These are phyloP conservation scores for Macropus fuliginosus DNA, from an alignment of 2,797 vertebrate species.

Conservation along the genomic window DNA sequence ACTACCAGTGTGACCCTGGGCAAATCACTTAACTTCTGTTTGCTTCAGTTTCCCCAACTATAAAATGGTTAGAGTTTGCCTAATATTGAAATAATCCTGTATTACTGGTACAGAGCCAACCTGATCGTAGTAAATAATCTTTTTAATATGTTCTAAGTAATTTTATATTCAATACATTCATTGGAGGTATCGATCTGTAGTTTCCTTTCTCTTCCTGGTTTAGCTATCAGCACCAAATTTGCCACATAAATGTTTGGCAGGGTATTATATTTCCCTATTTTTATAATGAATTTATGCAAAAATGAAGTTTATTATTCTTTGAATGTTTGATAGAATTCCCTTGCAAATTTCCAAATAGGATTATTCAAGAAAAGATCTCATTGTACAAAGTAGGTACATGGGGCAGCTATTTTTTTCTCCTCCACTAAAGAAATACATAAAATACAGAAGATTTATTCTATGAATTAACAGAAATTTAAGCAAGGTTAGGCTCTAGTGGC, in stretches of 20 bases:
- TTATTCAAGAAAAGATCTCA: background rate
- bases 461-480: background rate
- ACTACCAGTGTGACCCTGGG: background rate
- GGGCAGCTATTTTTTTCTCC: conserved; percentile 55
- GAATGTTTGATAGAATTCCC: background rate
- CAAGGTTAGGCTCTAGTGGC: background rate
- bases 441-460: background rate
- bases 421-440: background rate
- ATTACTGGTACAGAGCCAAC: background rate
- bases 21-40: background rate
- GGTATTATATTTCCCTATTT: background rate
- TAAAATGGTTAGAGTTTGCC: background rate
- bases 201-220: background rate
- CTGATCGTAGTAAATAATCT: background rate
- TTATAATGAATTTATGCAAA: background rate
- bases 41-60: background rate
- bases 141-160: background rate
- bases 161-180: background rate
- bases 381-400: background rate
- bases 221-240: background rate
- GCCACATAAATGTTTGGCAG: background rate
- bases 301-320: background rate
- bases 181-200: background rate
- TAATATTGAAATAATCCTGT: background rate
- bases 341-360: background rate